These are phyloP conservation scores for Pelodiscus sinensis DNA, from an alignment of 2,113 vertebrate species.

Conservation along the genomic window DNA sequence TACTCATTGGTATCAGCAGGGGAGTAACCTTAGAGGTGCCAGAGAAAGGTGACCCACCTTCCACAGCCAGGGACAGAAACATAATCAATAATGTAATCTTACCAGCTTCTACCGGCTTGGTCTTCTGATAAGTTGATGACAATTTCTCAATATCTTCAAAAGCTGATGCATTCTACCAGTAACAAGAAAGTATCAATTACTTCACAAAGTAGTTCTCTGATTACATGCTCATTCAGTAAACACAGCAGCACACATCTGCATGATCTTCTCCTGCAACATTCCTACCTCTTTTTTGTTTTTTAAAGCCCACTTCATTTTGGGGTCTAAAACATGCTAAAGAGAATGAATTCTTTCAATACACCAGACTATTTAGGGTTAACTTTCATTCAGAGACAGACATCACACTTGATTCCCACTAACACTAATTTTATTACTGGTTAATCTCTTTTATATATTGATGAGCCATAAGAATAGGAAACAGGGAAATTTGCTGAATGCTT, in stretches of 20 bases:
- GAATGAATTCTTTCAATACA: not conserved
- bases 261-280: not conserved
- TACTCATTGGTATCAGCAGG: not conserved
- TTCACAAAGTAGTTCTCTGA: not conserved
- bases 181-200: not conserved
- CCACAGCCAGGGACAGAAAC: too few species aligned
- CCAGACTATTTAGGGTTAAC: not conserved
- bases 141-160: conserved; percentile 91
- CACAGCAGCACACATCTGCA: not conserved
- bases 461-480: not conserved
- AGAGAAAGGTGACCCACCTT: not conserved
- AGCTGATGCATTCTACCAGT: conserved; percentile 86
- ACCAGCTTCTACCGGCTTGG: conserved; percentile 93
- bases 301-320: not conserved
- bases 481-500: not conserved
- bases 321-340: not conserved
- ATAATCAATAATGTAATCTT: conserved; percentile 28
- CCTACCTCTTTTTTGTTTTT: not conserved
- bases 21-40: not conserved
- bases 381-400: not conserved
- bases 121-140: conserved; percentile 88
- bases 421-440: not conserved
- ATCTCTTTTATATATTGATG: not conserved
- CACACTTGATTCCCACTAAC: not conserved
- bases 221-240: not conserved